Percentiles rank a stretch among this genome's conserved stretches.
Conservation (phyloP, 1,140 invertebrate genomes). For the Paraescarpia echinospica region DNA sequence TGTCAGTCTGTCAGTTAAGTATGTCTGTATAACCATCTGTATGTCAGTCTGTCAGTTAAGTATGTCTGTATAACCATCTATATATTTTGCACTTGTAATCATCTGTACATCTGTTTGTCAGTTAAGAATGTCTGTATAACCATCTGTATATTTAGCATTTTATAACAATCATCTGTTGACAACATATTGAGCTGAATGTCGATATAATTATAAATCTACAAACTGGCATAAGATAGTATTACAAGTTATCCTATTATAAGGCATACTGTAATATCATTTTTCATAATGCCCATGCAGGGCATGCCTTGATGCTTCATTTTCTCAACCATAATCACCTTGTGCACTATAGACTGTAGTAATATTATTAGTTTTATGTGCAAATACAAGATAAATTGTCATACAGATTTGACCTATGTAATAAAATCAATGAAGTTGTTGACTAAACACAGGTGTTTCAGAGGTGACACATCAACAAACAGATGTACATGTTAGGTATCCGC, state of each 20-base stretch:
- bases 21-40: too few species aligned
- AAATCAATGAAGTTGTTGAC: not conserved
- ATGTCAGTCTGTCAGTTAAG: too few species aligned
- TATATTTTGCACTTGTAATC: too few species aligned
- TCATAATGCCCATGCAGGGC: not conserved
- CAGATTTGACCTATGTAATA: not conserved
- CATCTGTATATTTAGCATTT: not conserved
- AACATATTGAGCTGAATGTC: not conserved
- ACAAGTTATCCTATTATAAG: not conserved
- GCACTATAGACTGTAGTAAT: not conserved
- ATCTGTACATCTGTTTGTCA: too few species aligned
- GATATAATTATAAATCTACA: not conserved
- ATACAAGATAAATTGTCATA: not conserved
- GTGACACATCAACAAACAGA: not conserved
- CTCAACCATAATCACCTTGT: not conserved
- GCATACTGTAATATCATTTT: not conserved
- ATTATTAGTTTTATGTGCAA: not conserved
- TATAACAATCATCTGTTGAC: too few species aligned
- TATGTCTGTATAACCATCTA: too few species aligned
- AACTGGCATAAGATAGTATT: not conserved
- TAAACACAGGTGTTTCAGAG: not conserved
- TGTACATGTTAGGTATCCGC: not conserved
- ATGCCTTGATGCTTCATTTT: not conserved
- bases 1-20: too few species aligned
- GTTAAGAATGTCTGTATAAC: not conserved